Conservation (phyloP, 2,797 vertebrate species). For the Ateles fusciceps region DNA sequence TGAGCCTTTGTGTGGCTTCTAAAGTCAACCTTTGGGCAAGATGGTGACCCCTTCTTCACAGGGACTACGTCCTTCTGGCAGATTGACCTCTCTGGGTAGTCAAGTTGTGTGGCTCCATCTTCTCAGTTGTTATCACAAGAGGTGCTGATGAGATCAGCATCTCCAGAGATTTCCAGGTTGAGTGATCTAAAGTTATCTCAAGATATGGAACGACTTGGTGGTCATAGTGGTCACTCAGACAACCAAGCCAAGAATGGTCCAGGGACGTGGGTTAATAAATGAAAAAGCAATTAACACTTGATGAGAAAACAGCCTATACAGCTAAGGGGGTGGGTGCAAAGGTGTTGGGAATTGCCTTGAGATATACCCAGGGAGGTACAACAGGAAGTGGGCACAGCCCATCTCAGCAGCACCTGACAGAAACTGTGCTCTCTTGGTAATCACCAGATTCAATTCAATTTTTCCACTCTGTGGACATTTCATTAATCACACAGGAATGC, state of each 20-base stretch:
- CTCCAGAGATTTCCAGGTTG: background rate
- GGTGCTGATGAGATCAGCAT: background rate
- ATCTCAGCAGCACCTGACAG: background rate
- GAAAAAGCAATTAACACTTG: background rate
- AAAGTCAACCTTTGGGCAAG: background rate
- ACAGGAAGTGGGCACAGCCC: fast-evolving
- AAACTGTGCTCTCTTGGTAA: background rate
- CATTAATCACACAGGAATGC: background rate
- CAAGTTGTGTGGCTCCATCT: background rate
- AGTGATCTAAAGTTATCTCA: background rate
- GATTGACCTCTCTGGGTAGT: background rate
- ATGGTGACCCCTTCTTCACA: background rate
- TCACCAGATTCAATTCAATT: background rate
- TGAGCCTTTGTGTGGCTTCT: background rate
- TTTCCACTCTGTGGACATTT: background rate
- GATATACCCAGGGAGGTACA: background rate
- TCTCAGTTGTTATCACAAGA: background rate
- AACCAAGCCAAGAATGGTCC: background rate
- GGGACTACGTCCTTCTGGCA: background rate
- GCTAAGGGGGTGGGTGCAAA: background rate
- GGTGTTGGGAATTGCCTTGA: background rate
- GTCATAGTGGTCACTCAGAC: background rate
- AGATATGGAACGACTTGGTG: background rate
- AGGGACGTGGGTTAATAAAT: background rate
- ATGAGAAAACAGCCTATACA: background rate